Base-by-base conservation (phyloP, 2,113 vertebrate genomes). In the Rhynchomys soricoides region DNA sequence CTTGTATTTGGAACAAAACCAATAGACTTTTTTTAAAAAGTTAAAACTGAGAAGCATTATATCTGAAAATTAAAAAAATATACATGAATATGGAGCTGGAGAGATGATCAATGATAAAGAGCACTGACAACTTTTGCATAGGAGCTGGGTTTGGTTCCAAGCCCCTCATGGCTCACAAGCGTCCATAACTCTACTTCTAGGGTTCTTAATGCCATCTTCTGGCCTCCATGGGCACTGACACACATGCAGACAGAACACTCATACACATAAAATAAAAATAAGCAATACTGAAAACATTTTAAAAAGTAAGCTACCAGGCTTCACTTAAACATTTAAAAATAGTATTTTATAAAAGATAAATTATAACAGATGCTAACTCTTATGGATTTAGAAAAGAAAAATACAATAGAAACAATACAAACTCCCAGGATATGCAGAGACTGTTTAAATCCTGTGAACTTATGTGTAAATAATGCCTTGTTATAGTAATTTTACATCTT, bases 1-100 rank as follows among this genome's bases (percentile, higher is more conserved):
- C 26, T 93, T 91, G n/a, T 92, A 82, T 90, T 91, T 95, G 73
- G 26, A 96, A 91, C 16, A 83, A 95, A 86, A 87, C 40, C 5
- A 48, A 59, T 12, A 68, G 40, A 64, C 8, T 10, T 88, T 37
- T 96, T 64, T 29, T 59, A 34, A 83, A 52, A 73, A 88, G 40
- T n/a, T 93, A 74, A 93, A 96, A 96, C 34, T 75, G 26, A 95
- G 66, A 91, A 93, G 73, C 3, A 96, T 2, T 91, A 5, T 82
- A 89, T 89, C 29, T 79, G 15, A 83, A 93, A 86, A 15, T 57
- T 73, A 43, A 31, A 57, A 81, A 45, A 70, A 59, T 13, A 57
- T 16, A 59, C 7, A 66, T 66, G 64, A 59, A 59, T 12, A 59
- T 40, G 22, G 12, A 59, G 81, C 81, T 82, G 79, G 55, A 43